Conservation (phyloP, 2,888 invertebrate species). For the Tholera decimalis region DNA sequence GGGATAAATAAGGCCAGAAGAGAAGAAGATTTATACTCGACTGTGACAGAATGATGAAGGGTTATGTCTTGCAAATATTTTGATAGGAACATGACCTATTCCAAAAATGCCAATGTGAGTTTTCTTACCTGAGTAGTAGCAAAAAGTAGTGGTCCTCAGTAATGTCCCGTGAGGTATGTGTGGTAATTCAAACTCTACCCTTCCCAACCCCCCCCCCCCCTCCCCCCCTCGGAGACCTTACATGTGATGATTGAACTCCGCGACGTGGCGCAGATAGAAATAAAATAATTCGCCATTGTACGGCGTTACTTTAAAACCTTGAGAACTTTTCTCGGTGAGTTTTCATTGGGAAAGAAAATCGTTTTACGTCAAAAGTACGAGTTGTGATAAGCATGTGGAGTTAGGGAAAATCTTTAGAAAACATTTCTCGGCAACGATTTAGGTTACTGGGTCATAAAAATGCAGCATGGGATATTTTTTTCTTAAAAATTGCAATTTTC, state of each 20-base stretch:
- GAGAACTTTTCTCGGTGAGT: conserved; percentile 39
- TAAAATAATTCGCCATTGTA: conserved; percentile 58
- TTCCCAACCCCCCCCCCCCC: conserved; percentile 18
- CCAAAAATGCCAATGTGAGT: no score
- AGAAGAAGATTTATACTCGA: no score
- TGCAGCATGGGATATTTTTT: neutral
- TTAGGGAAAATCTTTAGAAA: conserved; percentile 1
- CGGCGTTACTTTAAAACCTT: conserved; percentile 53
- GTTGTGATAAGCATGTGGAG: conserved; percentile 27
- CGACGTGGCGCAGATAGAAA: conserved; percentile 59
- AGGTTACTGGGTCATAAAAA: neutral
- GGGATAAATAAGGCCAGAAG: no score
- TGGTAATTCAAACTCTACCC: conserved; percentile 68
- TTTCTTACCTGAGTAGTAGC: conserved; percentile 10
- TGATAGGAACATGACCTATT: no score
- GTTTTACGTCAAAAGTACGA: no score
- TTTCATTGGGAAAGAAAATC: conserved; percentile 33
- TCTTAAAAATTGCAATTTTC: no score
- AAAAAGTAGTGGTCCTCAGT: conserved; percentile 58
- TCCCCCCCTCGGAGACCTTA: conserved; percentile 61
- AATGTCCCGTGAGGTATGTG: conserved; percentile 65
- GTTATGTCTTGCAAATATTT: no score
- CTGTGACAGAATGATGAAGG: no score
- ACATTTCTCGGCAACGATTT: neutral
- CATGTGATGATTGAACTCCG: conserved; percentile 68